Percentiles rank a stretch among this genome's conserved stretches.
phyloP scores from a whole-genome alignment of 1,140 invertebrate genomes.

The Ridgeia piscesae region DNA sequence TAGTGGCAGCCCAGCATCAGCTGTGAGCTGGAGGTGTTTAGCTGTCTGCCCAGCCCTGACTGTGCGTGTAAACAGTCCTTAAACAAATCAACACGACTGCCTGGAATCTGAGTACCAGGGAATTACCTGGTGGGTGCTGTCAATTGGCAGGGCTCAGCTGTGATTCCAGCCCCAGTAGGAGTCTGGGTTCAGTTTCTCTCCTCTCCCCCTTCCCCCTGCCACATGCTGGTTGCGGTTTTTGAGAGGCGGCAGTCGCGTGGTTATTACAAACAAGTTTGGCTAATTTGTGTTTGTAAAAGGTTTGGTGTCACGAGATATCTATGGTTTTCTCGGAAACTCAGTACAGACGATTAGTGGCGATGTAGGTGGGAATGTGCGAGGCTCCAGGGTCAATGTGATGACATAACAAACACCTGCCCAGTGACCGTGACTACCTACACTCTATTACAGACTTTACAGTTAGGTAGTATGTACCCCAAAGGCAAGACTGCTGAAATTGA shows the following conservation, averaged over 20 bases:
- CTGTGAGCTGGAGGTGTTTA: background rate
- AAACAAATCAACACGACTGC: background rate
- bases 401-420: background rate
- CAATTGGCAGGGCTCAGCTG: background rate
- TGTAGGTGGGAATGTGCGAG: background rate
- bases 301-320: background rate
- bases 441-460: background rate
- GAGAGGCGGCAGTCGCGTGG: background rate
- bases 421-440: background rate
- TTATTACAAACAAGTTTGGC: background rate
- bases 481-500: no score
- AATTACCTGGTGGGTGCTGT: background rate
- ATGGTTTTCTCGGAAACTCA: background rate
- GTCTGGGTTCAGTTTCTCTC: background rate
- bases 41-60: background rate
- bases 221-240: background rate
- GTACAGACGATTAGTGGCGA: background rate
- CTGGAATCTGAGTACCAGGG: background rate
- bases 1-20: background rate
- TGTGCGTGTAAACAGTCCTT: background rate
- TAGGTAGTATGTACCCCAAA: no score
- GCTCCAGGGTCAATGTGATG: background rate
- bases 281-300: background rate
- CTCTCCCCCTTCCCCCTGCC: background rate
- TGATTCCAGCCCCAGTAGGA: background rate